phyloP scores from a whole-genome alignment of 2,113 vertebrate genomes.

The Melozone crissalis region DNA sequence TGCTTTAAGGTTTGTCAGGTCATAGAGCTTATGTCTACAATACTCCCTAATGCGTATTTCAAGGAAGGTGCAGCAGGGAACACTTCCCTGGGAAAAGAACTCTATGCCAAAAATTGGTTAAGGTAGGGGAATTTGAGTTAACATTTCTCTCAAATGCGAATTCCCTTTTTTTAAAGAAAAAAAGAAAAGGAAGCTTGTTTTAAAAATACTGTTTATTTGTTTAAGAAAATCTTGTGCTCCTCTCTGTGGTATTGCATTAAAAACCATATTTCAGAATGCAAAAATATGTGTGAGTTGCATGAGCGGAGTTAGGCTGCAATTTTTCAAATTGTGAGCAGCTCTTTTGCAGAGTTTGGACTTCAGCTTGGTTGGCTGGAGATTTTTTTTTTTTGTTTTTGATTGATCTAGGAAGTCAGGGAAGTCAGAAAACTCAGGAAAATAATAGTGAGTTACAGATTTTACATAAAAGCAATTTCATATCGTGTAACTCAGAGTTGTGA shows the following conservation, averaged over 20 bases:
- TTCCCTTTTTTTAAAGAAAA: not conserved
- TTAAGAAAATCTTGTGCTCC: not conserved
- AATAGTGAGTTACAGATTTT: not conserved
- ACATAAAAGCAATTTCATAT: not conserved
- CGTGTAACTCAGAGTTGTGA: not conserved
- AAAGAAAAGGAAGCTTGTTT: not conserved
- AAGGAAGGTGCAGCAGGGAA: not conserved
- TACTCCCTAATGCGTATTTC: not conserved
- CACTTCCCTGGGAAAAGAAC: not conserved
- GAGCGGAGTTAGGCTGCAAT: not conserved
- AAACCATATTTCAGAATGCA: not conserved
- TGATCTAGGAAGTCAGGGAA: not conserved
- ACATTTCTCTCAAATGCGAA: rapidly evolving
- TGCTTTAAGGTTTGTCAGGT: not conserved
- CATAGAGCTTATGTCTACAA: rapidly evolving
- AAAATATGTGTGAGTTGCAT: not conserved
- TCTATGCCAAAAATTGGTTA: not conserved
- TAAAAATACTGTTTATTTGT: not conserved
- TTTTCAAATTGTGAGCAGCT: not conserved
- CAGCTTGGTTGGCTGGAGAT: not conserved
- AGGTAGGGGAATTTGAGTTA: not conserved
- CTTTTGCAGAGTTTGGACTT: not conserved
- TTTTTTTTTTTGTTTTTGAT: not conserved
- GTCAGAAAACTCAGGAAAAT: not conserved
- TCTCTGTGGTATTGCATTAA: not conserved